These are phyloP conservation scores for Tonatia bakeri DNA, from an alignment of 2,113 vertebrate genomes.

Conservation along the genomic window DNA sequence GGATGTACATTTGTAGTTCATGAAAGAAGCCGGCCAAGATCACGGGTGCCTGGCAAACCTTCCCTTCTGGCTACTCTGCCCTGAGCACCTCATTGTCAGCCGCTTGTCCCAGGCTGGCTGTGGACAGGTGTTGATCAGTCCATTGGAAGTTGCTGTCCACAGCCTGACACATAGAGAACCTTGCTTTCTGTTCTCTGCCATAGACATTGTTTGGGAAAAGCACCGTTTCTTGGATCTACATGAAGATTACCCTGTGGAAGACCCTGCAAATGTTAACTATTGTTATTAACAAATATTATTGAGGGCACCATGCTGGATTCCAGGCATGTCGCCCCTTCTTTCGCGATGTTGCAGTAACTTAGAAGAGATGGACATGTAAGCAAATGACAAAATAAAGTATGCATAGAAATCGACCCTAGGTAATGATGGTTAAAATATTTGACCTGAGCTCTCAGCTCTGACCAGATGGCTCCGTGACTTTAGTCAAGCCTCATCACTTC, in stretches of 20 bases:
- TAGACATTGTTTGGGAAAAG: background rate
- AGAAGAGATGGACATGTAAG: background rate
- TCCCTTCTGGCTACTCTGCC: background rate
- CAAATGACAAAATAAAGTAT: background rate
- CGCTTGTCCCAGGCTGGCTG: background rate
- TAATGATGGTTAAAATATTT: background rate
- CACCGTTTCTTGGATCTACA: background rate
- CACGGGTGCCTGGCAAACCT: background rate
- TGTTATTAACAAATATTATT: background rate
- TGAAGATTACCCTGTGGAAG: background rate
- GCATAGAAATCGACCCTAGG: background rate
- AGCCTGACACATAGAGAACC: conserved; percentile 1
- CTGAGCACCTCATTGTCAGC: background rate
- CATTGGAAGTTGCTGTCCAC: conserved; percentile 27
- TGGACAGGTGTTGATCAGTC: background rate
- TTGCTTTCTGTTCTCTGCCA: background rate
- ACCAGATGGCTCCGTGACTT: background rate
- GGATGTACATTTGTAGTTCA: background rate
- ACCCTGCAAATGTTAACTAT: background rate
- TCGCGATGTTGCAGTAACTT: background rate
- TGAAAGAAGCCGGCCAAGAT: background rate
- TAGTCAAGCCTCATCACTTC: background rate
- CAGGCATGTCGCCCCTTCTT: background rate
- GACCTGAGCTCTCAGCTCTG: background rate
- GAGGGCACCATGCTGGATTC: background rate